Percentiles rank a stretch among this genome's conserved stretches.
Conservation (phyloP, 2,888 invertebrate species). For the Trichacis sp. region DNA sequence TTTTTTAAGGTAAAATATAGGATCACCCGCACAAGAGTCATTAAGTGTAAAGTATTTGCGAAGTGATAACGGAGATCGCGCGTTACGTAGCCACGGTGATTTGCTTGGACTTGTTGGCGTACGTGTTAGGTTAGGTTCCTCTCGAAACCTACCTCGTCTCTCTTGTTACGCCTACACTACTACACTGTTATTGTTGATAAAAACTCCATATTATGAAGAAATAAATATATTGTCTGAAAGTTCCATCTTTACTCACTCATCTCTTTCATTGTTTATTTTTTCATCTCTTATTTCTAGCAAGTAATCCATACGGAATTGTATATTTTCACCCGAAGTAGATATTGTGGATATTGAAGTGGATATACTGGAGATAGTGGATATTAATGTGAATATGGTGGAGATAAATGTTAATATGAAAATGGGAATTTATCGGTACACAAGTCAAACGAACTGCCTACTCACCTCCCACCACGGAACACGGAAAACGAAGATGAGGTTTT, state of each 20-base stretch:
- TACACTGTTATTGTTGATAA: slow-evolving; percentile 69
- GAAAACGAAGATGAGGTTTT: no score
- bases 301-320: no score
- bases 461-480: no score
- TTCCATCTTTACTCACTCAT: not conserved
- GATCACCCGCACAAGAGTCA: slow-evolving; percentile 28
- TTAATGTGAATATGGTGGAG: no score
- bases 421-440: no score
- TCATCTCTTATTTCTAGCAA: no score
- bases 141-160: slow-evolving; percentile 66
- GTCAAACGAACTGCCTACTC: no score
- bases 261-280: not conserved
- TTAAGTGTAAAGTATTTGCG: slow-evolving; percentile 31
- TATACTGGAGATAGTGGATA: no score
- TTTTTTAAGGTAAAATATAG: slow-evolving; percentile 32
- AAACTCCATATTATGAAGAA: slow-evolving; percentile 68
- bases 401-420: no score
- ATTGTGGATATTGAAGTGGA: no score
- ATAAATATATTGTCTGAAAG: slow-evolving; percentile 68
- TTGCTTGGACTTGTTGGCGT: slow-evolving; percentile 63
- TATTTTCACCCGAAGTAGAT: no score
- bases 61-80: slow-evolving; percentile 33
- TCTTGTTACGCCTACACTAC: slow-evolving; percentile 62
- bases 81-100: slow-evolving; percentile 47
- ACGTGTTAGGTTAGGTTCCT: slow-evolving; percentile 64